Percentiles rank a stretch among this genome's conserved stretches.
Conservation (phyloP, 2,888 invertebrate genomes). For the Platerodrilus igneus region DNA sequence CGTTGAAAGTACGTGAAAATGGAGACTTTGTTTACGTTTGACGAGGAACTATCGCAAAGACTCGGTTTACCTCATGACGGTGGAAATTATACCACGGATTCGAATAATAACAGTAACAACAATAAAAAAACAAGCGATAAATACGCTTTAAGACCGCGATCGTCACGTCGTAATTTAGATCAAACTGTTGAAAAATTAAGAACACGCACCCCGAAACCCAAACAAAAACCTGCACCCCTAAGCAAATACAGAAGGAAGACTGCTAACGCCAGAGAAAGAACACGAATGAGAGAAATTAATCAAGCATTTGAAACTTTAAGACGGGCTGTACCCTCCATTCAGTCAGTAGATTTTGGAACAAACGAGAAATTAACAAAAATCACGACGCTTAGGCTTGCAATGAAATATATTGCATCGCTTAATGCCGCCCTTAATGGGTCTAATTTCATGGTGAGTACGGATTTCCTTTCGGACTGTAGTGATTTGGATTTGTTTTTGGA, state of each 20-base stretch:
- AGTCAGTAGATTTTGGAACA: constrained; percentile 39
- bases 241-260: constrained; percentile 66
- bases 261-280: constrained; percentile 63
- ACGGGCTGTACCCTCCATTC: constrained; percentile 53
- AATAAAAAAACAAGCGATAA: constrained; percentile 40
- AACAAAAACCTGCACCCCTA: constrained; percentile 52
- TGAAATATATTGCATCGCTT: constrained; percentile 60
- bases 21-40: constrained; percentile 38
- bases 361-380: constrained; percentile 63
- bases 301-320: constrained; percentile 61
- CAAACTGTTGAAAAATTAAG: constrained; percentile 20
- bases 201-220: constrained; percentile 32
- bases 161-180: constrained; percentile 32
- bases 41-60: constrained; percentile 42
- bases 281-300: constrained; percentile 65
- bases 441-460: constrained; percentile 22
- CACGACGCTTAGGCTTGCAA: constrained; percentile 60
- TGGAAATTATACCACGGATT: constrained; percentile 39
- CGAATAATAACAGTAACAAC: constrained; percentile 41
- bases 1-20: constrained; percentile 16
- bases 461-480: constrained; percentile 41
- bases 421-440: constrained; percentile 40
- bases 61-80: constrained; percentile 37
- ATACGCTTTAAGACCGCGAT: constrained; percentile 46
- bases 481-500: constrained; percentile 35